These are phyloP conservation scores for Chrysomela aeneicollis DNA, from an alignment of 2,888 invertebrate genomes.

Conservation along the genomic window DNA sequence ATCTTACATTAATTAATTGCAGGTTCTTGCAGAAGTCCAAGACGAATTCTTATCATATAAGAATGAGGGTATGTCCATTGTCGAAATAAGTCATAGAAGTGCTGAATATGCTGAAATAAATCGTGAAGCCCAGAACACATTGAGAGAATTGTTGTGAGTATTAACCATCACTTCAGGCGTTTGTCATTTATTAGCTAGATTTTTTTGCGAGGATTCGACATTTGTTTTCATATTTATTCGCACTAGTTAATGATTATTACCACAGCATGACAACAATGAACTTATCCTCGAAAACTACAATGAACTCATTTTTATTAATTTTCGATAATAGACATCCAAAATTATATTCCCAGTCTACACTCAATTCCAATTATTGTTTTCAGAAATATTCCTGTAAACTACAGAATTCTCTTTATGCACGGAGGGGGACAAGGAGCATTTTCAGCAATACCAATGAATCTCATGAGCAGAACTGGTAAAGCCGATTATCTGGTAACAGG, in stretches of 20 bases:
- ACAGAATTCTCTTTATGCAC: constrained; percentile 91
- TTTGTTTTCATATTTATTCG: no score
- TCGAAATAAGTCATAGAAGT: constrained; percentile 95
- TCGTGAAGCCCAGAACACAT: constrained; percentile 67
- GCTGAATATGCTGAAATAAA: constrained; percentile 83
- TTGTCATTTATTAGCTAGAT: not conserved
- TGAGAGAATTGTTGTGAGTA: constrained; percentile 75
- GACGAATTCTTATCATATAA: constrained; percentile 82
- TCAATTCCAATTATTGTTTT: constrained; percentile 47
- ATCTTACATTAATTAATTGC: constrained; percentile 43
- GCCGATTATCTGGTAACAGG: constrained; percentile 91
- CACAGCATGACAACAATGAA: no score
- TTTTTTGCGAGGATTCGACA: no score
- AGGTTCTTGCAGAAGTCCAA: constrained; percentile 88
- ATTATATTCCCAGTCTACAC: not conserved
- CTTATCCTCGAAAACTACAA: no score
- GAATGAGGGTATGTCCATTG: constrained; percentile 84
- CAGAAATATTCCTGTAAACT: constrained; percentile 90
- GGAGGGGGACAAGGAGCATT: constrained; percentile 98
- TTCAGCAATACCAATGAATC: constrained; percentile 90
- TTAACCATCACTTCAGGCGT: not conserved
- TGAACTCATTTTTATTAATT: no score
- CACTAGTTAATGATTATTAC: no score
- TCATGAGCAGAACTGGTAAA: constrained; percentile 78
- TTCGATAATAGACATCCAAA: not conserved